phyloP scores from a whole-genome alignment of 64 coral and sea anemone genomes.

The Actinia tenebrosa region DNA sequence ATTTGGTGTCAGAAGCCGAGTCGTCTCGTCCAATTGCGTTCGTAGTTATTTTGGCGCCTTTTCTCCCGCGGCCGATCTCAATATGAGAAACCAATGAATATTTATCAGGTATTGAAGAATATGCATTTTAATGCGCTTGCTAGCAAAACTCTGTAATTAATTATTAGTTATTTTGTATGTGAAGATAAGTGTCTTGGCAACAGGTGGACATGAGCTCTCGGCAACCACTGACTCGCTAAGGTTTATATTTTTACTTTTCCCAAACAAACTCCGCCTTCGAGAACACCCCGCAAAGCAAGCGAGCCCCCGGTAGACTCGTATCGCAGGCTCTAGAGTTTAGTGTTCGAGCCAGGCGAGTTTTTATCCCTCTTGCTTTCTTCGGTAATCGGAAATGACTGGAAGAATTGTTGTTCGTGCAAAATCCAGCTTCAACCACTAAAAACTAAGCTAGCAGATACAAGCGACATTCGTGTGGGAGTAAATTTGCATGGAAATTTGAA shows the following conservation, averaged over 20 bases:
- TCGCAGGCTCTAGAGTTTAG: neutral
- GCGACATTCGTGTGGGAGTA: slow-evolving; percentile 54
- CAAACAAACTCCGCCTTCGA: slow-evolving; percentile 26
- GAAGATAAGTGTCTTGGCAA: slow-evolving; percentile 76
- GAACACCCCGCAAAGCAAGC: slow-evolving; percentile 17
- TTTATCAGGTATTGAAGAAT: slow-evolving; percentile 7
- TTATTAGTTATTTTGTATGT: slow-evolving; percentile 70
- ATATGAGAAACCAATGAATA: slow-evolving; percentile 3
- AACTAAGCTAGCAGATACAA: slow-evolving; percentile 12
- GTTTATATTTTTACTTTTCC: slow-evolving; percentile 22
- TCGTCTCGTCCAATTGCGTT: neutral
- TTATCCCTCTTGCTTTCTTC: neutral
- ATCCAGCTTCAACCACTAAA: slow-evolving; percentile 41
- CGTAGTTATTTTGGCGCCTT: slow-evolving; percentile 2
- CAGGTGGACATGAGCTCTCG: slow-evolving; percentile 46
- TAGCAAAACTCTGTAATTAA: slow-evolving; percentile 38
- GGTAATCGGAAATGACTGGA: slow-evolving; percentile 51
- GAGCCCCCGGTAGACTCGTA: neutral
- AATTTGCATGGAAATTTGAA: slow-evolving; percentile 59
- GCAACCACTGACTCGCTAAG: slow-evolving; percentile 17
- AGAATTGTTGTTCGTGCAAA: slow-evolving; percentile 27
- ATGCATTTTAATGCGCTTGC: slow-evolving; percentile 57
- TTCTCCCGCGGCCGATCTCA: neutral
- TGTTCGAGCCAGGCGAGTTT: neutral
- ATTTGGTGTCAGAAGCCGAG: neutral